These are phyloP conservation scores for Mobula birostris DNA, from an alignment of 2,113 vertebrate genomes.

Conservation along the genomic window DNA sequence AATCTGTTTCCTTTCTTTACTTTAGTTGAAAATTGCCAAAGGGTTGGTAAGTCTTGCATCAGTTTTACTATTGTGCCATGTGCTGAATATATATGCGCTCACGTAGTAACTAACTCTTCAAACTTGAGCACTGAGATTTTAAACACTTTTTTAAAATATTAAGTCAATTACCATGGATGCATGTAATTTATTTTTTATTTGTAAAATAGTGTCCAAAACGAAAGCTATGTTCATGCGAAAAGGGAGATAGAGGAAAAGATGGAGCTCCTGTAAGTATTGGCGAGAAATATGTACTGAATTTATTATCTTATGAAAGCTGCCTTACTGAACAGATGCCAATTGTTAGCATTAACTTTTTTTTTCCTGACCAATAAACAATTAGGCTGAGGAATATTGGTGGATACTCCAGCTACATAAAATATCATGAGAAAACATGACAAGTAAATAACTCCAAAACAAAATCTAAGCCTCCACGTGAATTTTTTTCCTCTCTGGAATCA, in stretches of 20 bases:
- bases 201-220: slow-evolving; percentile 59
- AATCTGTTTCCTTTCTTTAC: slow-evolving; percentile 46
- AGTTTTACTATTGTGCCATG: background rate
- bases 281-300: background rate
- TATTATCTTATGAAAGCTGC: background rate
- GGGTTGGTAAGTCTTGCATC: slow-evolving; percentile 57
- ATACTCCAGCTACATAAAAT: background rate
- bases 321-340: background rate
- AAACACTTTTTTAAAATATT: background rate
- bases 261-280: slow-evolving; percentile 66
- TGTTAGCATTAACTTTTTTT: background rate
- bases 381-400: too few relatives aligned
- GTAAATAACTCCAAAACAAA: background rate
- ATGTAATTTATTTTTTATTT: background rate
- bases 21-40: slow-evolving; percentile 62
- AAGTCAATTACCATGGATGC: background rate
- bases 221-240: slow-evolving; percentile 65
- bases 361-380: background rate
- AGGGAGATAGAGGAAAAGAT: slow-evolving; percentile 61
- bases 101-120: background rate
- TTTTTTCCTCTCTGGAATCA: background rate
- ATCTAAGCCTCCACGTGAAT: background rate
- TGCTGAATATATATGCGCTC: background rate
- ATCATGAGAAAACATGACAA: background rate
- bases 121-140: background rate